Base-by-base conservation (phyloP, 2,888 invertebrate species). In the Eupithecia vulgata region DNA sequence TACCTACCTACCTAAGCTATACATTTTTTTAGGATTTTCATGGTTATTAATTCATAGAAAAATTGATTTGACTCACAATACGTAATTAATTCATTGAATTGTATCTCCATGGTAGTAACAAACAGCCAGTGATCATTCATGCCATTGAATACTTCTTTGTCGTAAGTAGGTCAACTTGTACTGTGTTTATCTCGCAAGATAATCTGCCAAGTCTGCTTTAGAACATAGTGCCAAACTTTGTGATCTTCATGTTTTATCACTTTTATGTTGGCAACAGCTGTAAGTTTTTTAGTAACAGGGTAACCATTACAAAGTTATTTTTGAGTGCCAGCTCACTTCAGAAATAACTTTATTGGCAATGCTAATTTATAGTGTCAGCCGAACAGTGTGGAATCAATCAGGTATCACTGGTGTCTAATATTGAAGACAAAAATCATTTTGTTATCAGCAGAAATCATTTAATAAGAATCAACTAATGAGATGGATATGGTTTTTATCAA, bases 91-190 rank as follows among this genome's bases (percentile, higher is more conserved):
- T 68, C 42, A 21, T 25, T 68, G 57, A 66, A 68, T 45, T 48
- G n/a, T 59, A 62, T 68, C n/a, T 59, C 67, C 45, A 68, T 74
- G 42, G 45, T 65, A 62, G 61, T 42, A 48, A 45, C 48, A 68
- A 72, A 73, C 35, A 61, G 34, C 35, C 72, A 57, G 45, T 72
- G 68, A 57, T 72, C 68, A 78, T 81, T 65, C 83, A 84, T 73
- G 83, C 89, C 71, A 91, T 79, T 81, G 91, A 91, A 75, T 61
- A 70, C 64, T 61, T 25, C 68, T 76, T 77, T 76, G 77, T 76
- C 74, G 66, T 72, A 79, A 79, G 75, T 80, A 79, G 80, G 80
- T 79, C 80, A 76, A 75, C 77, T 79, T 76, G 74, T 72, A 78
- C 70, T 59, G 73, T 72, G 71, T 74, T 74, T 78, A 78, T 78